Evolutionary conservation across 2,797 vertebrate genomes (phyloP), one percentile per base, ranked within the genome.

Genomic region (Megalops cyprinoides): DNA sequence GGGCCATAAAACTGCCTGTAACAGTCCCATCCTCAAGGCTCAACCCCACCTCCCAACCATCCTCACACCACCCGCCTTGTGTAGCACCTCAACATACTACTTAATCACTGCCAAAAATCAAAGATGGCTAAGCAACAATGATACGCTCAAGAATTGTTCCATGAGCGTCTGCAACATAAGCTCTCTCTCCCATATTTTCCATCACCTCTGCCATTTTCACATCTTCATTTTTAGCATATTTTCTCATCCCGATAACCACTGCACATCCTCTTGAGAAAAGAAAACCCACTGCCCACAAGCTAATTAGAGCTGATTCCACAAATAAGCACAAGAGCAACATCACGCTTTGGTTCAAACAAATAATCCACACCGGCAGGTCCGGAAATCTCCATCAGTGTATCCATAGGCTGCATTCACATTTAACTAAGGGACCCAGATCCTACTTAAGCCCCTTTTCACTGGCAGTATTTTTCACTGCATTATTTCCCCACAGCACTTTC

Each of bases 1-100:
- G 83, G 20, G 18, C 88, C 89, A 88, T 85, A 92, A 93, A 87
- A 85, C 79, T 76, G 76, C 65, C 44, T 77, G 85, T 25, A 31
- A 25, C 14, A 18, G 23, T 23, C n/a, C n/a, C 15, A 5, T 55
- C 79, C 69, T 14, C 23, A 12, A 25, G 53, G 44, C 83, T 79
- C 62, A 81, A 74, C 81, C 34, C 46, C 18, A 14, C 77, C 34
- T 15, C 31, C 82, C 42, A 20, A 53, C 46, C 71, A 25, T 71
- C 23, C 39, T 5, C 78, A 71, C 65, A 55, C 28, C 53, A 58
- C 51, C 23, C 14, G 4, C 46, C 46, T 10, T 48, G 10, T 62
- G 58, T 31, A n/a, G n/a, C n/a, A n/a, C n/a, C n/a, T n/a, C n/a
- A n/a, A n/a, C n/a, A n/a, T n/a, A n/a, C 58, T 8, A 2, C 12